Evolutionary conservation across 2,888 invertebrate species (phyloP).

Genomic region (Agrotis clavis): DNA sequence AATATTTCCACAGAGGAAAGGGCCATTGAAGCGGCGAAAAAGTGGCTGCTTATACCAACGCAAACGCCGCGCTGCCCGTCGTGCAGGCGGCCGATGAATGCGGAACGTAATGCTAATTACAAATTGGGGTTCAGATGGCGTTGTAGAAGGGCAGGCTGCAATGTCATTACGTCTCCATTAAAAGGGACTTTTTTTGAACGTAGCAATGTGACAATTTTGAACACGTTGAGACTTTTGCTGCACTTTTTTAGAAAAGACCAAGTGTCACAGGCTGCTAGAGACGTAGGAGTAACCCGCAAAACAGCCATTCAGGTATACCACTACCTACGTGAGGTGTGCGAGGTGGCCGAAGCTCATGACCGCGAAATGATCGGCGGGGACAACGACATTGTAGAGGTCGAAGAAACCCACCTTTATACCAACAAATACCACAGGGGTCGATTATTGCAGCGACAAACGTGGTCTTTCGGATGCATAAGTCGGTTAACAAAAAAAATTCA

Average conservation of each 20-base stretch:
- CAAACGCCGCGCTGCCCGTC: slow-evolving; percentile 15
- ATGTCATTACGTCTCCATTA: neutral
- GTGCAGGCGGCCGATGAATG: neutral
- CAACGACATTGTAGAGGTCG: slow-evolving; percentile 28
- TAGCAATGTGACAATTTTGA: neutral
- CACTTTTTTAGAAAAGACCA: neutral
- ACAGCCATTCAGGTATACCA: slow-evolving; percentile 3
- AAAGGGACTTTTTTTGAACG: slow-evolving; percentile 18
- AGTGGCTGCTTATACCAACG: neutral
- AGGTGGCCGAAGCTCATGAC: slow-evolving; percentile 25
- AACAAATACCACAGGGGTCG: slow-evolving; percentile 24
- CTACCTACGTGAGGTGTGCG: slow-evolving; percentile 15
- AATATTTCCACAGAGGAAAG: neutral
- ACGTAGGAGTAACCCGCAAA: slow-evolving; percentile 21
- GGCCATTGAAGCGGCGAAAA: slow-evolving; percentile 16
- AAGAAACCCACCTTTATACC: slow-evolving; percentile 10
- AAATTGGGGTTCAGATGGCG: neutral
- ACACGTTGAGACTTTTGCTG: neutral
- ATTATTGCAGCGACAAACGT: slow-evolving; percentile 27
- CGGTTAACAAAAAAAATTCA: slow-evolving; percentile 16
- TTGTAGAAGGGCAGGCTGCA: slow-evolving; percentile 5
- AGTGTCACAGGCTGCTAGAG: slow-evolving; percentile 19
- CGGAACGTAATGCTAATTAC: neutral
- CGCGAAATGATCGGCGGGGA: slow-evolving; percentile 18
- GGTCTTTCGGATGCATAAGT: slow-evolving; percentile 23